Base-by-base conservation (phyloP, 2,113 vertebrate genomes). In the Nesogale talazaci region DNA sequence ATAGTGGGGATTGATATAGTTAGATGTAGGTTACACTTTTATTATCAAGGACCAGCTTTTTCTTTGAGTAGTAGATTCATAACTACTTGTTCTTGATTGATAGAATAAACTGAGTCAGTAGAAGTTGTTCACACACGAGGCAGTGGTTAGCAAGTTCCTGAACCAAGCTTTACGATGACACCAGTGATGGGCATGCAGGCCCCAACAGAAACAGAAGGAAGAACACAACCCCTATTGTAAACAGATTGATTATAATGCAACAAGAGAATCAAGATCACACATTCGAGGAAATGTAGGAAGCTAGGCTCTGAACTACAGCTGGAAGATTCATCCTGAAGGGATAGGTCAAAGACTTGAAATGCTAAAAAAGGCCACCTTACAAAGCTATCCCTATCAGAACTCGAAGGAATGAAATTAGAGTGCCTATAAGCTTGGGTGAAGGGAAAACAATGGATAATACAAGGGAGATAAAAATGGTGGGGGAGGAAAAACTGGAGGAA, bases 51-150 rank as follows among this genome's bases (percentile, higher is more conserved):
- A 5, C 38, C 42, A n/a, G 23, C 25, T 36, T 69, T 86, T 27
- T 17, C 22, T 1, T 7, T 6, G 14, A 36, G 4, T 29, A 19
- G 15, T 4, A 22, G 29, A 20, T 74, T 83, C 15, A 0, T 46
- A 36, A 80, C n/a, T 25, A n/a, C 52, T 88, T 76, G 83, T 56
- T 38, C 57, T 89, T 92, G 42, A 59, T 78, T 63, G 34, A 83
- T 78, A 78, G 40, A 86, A 83, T 23, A 65, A n/a, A 38, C 70
- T 67, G n/a, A 78, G 19, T 80, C 36, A 85, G 76, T 46, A 8
- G 76, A 75, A 81, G 65, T 40, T 81, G 20, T 20, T 75, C 29
- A 23, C 38, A 70, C 11, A 10, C 3, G 3, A 7, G 27, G 86
- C 52, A 42, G 4, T 23, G 15, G 46, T 25, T 27, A 70, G 34